Conservation (phyloP, 2,113 vertebrate genomes). For the Motacilla alba region DNA sequence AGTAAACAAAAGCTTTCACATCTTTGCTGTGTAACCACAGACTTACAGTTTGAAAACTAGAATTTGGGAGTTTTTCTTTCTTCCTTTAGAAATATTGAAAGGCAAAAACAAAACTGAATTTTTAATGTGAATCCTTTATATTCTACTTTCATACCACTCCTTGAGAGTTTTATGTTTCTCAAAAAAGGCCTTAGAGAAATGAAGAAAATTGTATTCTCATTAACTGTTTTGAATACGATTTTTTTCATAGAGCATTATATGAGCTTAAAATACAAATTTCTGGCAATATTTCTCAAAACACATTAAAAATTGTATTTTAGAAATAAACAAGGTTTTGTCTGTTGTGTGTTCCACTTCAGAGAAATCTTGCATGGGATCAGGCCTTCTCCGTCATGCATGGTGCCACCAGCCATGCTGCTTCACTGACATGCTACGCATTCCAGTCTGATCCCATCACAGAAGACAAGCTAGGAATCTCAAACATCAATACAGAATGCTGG, state of each 20-base stretch:
- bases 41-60: not conserved
- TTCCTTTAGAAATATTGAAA: not conserved
- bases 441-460: not conserved
- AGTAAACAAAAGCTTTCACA: not conserved
- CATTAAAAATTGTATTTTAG: not conserved
- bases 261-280: not conserved
- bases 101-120: not conserved
- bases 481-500: not conserved
- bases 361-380: not conserved
- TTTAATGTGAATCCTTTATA: not conserved
- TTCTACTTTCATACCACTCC: not conserved
- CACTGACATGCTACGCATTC: not conserved
- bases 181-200: not conserved
- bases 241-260: not conserved
- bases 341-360: not conserved
- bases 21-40: not conserved
- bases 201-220: not conserved
- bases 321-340: not conserved
- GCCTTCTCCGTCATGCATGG: not conserved
- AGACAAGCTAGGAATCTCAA: constrained; percentile 41
- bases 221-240: not conserved
- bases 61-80: not conserved
- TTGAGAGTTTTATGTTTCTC: not conserved
- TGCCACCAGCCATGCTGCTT: not conserved
- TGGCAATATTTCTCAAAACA: not conserved